Evolutionary conservation across 2,797 vertebrate species (phyloP).

Genomic region (Phalloptychus januarius): DNA sequence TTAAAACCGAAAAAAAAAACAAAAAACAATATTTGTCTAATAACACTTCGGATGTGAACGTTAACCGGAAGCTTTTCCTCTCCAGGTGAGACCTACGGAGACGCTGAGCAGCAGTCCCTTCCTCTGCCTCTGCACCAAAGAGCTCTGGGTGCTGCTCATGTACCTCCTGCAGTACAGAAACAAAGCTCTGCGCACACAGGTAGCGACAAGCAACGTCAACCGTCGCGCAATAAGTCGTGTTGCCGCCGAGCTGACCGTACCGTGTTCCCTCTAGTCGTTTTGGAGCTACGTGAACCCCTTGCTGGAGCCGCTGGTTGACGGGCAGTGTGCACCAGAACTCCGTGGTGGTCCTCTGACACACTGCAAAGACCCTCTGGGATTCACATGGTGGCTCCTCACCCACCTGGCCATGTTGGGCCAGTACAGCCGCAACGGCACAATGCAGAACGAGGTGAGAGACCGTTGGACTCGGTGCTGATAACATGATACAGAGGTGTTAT

Average conservation of each 20-base stretch:
- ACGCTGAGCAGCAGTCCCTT: conserved; percentile 84
- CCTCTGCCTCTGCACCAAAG: conserved; percentile 89
- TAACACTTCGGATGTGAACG: background rate
- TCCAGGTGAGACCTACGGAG: conserved; percentile 91
- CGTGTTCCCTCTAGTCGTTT: conserved; percentile 82
- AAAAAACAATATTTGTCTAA: background rate
- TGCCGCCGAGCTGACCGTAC: background rate
- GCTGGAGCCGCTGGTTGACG: conserved; percentile 82
- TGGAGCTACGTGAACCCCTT: conserved; percentile 88
- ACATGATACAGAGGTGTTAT: background rate
- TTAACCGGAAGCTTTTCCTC: conserved; percentile 18
- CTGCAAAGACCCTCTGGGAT: conserved; percentile 89
- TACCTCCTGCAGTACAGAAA: conserved; percentile 89
- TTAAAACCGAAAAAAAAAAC: background rate
- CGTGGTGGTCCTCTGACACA: conserved; percentile 67
- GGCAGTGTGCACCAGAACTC: conserved; percentile 58
- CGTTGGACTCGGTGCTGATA: background rate
- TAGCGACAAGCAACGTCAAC: conserved; percentile 58
- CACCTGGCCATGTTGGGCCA: conserved; percentile 87
- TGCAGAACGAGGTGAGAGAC: conserved; percentile 82
- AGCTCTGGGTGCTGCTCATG: conserved; percentile 92
- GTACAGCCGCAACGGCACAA: conserved; percentile 84
- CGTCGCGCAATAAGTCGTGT: background rate
- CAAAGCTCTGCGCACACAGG: conserved; percentile 87
- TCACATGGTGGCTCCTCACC: conserved; percentile 94